These are phyloP conservation scores for Gambelia wislizenii DNA, from an alignment of 2,797 vertebrate species.

Conservation along the genomic window DNA sequence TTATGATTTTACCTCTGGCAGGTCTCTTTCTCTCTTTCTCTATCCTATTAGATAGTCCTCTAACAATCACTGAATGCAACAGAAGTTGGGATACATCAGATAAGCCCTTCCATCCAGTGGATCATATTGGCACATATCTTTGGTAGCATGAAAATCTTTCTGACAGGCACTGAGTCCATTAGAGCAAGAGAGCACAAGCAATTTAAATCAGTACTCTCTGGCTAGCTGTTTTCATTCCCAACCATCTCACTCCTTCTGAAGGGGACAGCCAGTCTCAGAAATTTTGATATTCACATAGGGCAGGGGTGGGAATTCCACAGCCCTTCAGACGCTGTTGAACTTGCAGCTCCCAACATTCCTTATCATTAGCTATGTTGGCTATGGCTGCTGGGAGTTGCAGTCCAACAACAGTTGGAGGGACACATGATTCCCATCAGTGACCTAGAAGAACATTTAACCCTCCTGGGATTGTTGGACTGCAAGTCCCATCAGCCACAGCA, in stretches of 20 bases:
- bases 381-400: no score
- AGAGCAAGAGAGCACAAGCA: conserved; percentile 32
- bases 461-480: background rate
- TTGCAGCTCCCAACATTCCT: background rate
- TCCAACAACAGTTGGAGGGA: no score
- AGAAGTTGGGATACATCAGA: background rate
- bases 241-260: no score
- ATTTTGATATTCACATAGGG: background rate
- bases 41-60: conserved; percentile 6
- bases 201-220: conserved; percentile 2
- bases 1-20: conserved; percentile 21
- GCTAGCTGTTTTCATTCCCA: background rate
- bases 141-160: background rate
- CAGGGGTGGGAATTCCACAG: background rate
- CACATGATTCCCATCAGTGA: no score
- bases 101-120: background rate
- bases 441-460: background rate
- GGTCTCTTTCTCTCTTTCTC: no score
- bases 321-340: background rate
- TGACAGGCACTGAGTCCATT: conserved; percentile 17
- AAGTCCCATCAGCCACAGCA: background rate
- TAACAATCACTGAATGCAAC: conserved; percentile 14
- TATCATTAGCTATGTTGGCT: no score
- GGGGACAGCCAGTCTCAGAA: background rate
- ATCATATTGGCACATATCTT: conserved; percentile 34